Evolutionary conservation across 1,140 invertebrate genomes (phyloP).

Genomic region (Trichonephila clavata): DNA sequence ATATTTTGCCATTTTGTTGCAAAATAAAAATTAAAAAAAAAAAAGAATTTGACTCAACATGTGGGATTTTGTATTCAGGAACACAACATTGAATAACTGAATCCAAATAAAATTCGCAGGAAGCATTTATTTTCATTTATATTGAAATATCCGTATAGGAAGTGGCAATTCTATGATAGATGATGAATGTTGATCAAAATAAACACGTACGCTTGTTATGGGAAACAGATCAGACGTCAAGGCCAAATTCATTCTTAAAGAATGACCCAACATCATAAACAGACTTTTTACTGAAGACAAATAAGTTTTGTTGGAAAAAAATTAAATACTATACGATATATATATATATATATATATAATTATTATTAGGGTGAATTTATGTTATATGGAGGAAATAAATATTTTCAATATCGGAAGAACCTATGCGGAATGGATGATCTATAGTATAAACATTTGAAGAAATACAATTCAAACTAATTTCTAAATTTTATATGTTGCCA

Average conservation of each 20-base stretch:
- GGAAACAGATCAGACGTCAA: not conserved
- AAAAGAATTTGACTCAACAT: not conserved
- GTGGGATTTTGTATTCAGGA: not conserved
- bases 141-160: not conserved
- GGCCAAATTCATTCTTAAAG: not conserved
- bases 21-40: not conserved
- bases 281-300: no score
- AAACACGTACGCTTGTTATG: not conserved
- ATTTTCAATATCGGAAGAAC: no score
- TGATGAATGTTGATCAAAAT: not conserved
- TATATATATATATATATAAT: no score
- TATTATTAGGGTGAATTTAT: no score
- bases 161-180: not conserved
- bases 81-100: not conserved
- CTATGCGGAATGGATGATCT: no score
- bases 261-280: not conserved
- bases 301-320: not conserved
- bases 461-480: no score
- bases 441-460: no score
- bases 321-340: no score
- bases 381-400: no score
- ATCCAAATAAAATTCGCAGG: not conserved
- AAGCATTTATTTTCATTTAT: constrained; percentile 3
- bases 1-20: not conserved
- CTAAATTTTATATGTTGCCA: no score